phyloP scores from a whole-genome alignment of 2,888 invertebrate genomes.

The Synergus umbraculus region DNA sequence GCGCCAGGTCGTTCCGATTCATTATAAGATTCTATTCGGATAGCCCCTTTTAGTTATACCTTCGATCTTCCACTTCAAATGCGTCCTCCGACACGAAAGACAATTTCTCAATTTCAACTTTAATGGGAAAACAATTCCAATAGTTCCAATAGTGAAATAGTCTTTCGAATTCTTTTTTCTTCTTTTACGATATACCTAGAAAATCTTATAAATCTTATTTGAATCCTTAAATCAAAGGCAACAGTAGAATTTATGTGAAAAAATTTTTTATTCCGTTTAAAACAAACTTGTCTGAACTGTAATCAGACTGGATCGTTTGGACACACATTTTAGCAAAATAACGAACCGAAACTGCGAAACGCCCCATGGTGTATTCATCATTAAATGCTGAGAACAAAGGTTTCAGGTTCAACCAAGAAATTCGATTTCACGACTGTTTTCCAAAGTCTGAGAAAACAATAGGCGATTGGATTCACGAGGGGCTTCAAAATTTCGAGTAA shows the following conservation, averaged over 20 bases:
- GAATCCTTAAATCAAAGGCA: neutral
- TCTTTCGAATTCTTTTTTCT: neutral
- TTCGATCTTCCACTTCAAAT: conserved; percentile 49
- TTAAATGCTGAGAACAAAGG: neutral
- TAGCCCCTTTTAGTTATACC: conserved; percentile 57
- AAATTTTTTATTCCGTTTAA: neutral
- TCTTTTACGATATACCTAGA: neutral
- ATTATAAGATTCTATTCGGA: conserved; percentile 73
- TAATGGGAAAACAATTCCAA: neutral
- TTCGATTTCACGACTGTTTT: conserved; percentile 34
- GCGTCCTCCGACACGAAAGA: conserved; percentile 38
- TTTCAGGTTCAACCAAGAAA: conserved; percentile 14
- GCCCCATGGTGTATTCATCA: neutral
- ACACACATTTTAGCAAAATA: neutral
- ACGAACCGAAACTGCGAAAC: neutral
- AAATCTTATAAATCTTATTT: neutral
- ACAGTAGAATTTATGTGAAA: neutral
- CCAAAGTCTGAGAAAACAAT: conserved; percentile 3
- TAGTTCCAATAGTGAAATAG: neutral
- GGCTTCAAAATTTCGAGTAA: conserved; percentile 4
- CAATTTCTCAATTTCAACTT: conserved; percentile 41
- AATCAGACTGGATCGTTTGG: neutral
- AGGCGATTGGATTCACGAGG: conserved; percentile 3
- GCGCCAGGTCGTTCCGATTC: conserved; percentile 72
- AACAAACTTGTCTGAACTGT: neutral